Evolutionary conservation across 2,888 invertebrate genomes (phyloP).

Genomic region (Cosmopolites sordidus): DNA sequence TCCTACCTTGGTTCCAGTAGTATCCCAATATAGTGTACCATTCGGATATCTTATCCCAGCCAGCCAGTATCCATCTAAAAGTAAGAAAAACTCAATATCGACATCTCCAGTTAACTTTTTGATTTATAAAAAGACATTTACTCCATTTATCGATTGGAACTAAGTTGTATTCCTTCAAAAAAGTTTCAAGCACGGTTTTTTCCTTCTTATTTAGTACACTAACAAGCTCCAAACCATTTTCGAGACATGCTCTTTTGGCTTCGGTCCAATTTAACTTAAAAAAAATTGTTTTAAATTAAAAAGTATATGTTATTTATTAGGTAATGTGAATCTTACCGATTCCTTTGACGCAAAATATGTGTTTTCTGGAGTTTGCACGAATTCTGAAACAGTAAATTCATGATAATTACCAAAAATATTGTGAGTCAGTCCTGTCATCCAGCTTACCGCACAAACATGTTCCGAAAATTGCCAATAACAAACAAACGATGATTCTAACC

Average conservation of each 20-base stretch:
- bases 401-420: too few relatives aligned
- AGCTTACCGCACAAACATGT: too few relatives aligned
- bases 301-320: too few relatives aligned
- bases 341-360: too few relatives aligned
- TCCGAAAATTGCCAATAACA: too few relatives aligned
- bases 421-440: too few relatives aligned
- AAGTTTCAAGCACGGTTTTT: not conserved
- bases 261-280: slow-evolving; percentile 7
- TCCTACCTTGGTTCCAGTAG: slow-evolving; percentile 4
- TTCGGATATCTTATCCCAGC: not conserved
- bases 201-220: slow-evolving; percentile 5
- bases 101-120: too few relatives aligned
- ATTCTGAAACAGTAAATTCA: too few relatives aligned
- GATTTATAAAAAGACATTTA: not conserved
- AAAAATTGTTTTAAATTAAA: too few relatives aligned
- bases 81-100: not conserved
- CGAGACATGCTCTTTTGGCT: slow-evolving; percentile 4
- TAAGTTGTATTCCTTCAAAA: not conserved
- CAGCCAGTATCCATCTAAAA: slow-evolving; percentile 11
- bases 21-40: slow-evolving; percentile 5
- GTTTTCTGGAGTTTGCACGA: too few relatives aligned
- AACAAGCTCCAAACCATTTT: slow-evolving; percentile 1
- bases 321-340: too few relatives aligned
- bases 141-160: slow-evolving; percentile 5
- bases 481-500: too few relatives aligned